Percentiles rank a stretch among this genome's conserved stretches.
phyloP scores from a whole-genome alignment of 2,797 vertebrate genomes.

The Remorina albescens region DNA sequence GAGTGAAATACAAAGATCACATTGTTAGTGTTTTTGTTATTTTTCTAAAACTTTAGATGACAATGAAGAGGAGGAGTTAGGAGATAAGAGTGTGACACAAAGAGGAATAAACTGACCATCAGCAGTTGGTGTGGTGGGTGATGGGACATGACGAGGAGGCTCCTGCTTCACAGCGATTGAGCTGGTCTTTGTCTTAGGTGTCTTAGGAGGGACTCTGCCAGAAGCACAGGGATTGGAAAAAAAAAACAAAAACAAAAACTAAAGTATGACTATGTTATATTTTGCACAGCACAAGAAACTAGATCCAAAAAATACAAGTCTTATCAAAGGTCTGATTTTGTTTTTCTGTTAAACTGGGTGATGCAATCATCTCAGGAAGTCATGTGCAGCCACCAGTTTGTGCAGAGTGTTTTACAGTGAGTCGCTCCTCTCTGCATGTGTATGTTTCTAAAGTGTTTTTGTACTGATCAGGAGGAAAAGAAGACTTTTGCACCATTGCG shows the following conservation, averaged over 20 bases:
- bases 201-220: constrained; percentile 71
- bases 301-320: not conserved
- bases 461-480: too few relatives aligned
- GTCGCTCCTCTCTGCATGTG: too few relatives aligned
- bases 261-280: not conserved
- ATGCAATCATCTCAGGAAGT: constrained; percentile 43
- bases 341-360: constrained; percentile 12
- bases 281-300: not conserved
- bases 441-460: too few relatives aligned
- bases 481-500: not conserved
- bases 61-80: not conserved
- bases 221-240: not conserved
- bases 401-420: constrained; percentile 19
- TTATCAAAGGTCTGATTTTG: not conserved
- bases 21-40: too few relatives aligned
- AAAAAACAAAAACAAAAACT: not conserved
- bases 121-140: constrained; percentile 67
- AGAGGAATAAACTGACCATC: constrained; percentile 70
- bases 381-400: constrained; percentile 26
- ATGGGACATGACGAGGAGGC: constrained; percentile 36
- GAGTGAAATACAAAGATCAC: constrained; percentile 5
- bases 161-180: constrained; percentile 64
- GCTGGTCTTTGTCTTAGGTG: constrained; percentile 51
- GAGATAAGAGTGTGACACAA: not conserved
- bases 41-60: not conserved